Evolutionary conservation across 1,140 invertebrate genomes (phyloP).

Genomic region (Saccostrea cuccullata): DNA sequence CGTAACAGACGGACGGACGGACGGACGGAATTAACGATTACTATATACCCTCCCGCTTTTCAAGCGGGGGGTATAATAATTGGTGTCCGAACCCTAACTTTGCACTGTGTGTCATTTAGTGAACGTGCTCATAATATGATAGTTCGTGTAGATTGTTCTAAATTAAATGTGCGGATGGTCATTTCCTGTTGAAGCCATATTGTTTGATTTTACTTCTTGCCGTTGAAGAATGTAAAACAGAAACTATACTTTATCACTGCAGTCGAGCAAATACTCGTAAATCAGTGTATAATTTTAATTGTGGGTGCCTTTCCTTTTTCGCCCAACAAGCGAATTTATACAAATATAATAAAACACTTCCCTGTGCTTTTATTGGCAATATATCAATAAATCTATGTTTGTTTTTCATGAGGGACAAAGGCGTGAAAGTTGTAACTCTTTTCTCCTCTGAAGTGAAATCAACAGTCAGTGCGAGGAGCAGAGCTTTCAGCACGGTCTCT

Average conservation of each 20-base stretch:
- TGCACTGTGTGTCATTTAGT: too few relatives aligned
- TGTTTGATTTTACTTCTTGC: not conserved
- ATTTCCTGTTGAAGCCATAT: not conserved
- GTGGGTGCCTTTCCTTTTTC: slow-evolving; percentile 25
- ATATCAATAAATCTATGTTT: slow-evolving; percentile 27
- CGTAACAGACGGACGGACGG: too few relatives aligned
- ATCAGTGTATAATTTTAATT: slow-evolving; percentile 22
- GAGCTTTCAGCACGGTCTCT: not conserved
- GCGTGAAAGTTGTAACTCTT: slow-evolving; percentile 26
- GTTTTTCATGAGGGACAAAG: slow-evolving; percentile 29
- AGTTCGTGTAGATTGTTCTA: too few relatives aligned
- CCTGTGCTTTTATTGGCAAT: slow-evolving; percentile 27
- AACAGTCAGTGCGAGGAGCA: not conserved
- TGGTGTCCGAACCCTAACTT: too few relatives aligned
- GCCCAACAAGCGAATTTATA: slow-evolving; percentile 29
- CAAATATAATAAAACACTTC: slow-evolving; percentile 35
- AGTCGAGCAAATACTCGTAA: not conserved
- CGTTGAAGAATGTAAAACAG: not conserved
- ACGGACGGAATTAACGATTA: too few relatives aligned
- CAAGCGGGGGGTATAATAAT: too few relatives aligned
- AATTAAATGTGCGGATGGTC: too few relatives aligned
- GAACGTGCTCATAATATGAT: too few relatives aligned
- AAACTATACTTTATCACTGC: not conserved
- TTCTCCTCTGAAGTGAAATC: slow-evolving; percentile 37
- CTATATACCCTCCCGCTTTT: too few relatives aligned